These are phyloP conservation scores for Bos javanicus DNA, from an alignment of 2,113 vertebrate genomes.

Conservation along the genomic window DNA sequence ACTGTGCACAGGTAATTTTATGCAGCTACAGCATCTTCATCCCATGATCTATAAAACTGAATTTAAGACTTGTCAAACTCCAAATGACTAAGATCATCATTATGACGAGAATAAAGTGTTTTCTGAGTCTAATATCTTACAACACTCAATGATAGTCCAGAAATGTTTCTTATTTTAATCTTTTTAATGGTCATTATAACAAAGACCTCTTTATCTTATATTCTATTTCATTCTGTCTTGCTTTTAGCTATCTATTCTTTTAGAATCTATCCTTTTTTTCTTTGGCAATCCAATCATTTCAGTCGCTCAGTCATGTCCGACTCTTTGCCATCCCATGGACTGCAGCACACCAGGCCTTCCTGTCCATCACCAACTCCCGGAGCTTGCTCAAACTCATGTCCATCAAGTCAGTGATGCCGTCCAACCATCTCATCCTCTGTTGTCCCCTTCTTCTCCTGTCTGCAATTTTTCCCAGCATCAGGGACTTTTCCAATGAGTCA, in stretches of 20 bases:
- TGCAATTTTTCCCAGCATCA: neutral
- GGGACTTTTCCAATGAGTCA: neutral
- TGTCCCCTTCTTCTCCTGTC: neutral
- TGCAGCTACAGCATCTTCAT: neutral
- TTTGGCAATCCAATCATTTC: neutral
- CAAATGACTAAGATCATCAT: neutral
- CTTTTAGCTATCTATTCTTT: neutral
- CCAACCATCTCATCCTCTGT: neutral
- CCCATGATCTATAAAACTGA: neutral
- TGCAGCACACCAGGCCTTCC: neutral
- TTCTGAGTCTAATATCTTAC: neutral
- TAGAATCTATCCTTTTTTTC: neutral
- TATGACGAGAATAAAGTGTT: neutral
- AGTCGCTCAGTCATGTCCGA: neutral
- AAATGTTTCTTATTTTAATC: neutral
- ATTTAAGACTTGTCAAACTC: neutral
- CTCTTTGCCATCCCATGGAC: accelerated
- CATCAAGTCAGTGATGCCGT: neutral
- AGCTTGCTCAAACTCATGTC: neutral
- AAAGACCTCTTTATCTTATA: neutral
- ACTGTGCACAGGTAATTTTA: neutral
- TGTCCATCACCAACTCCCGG: neutral
- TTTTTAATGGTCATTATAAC: neutral
- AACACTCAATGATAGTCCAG: neutral
- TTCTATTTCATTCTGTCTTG: neutral